Base-by-base conservation (phyloP, 2,113 vertebrate genomes). In the Varanus salvator region DNA sequence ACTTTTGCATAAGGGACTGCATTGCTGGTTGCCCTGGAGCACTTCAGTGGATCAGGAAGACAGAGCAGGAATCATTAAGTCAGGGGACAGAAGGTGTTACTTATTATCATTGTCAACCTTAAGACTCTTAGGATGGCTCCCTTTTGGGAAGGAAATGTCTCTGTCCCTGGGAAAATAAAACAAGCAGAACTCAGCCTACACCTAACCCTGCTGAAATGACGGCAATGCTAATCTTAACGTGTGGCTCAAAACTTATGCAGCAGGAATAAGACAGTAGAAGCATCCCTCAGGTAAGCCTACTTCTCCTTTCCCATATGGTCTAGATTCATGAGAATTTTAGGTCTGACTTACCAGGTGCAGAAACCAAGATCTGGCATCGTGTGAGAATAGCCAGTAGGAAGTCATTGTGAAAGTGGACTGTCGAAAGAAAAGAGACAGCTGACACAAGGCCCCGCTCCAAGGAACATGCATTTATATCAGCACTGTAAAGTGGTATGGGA, bases 311-410 rank as follows among this genome's bases (percentile, higher is more conserved):
- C 3, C 60, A 5, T 52, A 91, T 50, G 85, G 8, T 0, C 0
- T 5, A 27, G 0, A 31, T 29, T 19, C 1, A 11, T 0, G 0
- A 1, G 29, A 48, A 8, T 19, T 50, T 81, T 48, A 80, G 44
- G 31, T 64, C 7, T 71, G 17, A 87, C 94, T 94, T 96, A 99
- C 99, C 99, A 97, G 99, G 98, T 80, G 98, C 97, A 82, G 99
- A 99, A 87, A 99, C 98, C 92, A 99, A 97, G 92, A 99, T 99
- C 95, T 99, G 99, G 90, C 99, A 99, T 9, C 99, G 98, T 0
- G 99, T 99, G 84, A 99, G 98, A 91, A 99, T 99, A 54, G 99
- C 99, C 97, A 99, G 93, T 84, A 99, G 98, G 92, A 99, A 99
- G 91, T 99, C 99, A 1, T 99, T 99, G 96, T 99, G 99, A 72